phyloP scores from a whole-genome alignment of 2,888 invertebrate genomes.

The Andrena bicolor region DNA sequence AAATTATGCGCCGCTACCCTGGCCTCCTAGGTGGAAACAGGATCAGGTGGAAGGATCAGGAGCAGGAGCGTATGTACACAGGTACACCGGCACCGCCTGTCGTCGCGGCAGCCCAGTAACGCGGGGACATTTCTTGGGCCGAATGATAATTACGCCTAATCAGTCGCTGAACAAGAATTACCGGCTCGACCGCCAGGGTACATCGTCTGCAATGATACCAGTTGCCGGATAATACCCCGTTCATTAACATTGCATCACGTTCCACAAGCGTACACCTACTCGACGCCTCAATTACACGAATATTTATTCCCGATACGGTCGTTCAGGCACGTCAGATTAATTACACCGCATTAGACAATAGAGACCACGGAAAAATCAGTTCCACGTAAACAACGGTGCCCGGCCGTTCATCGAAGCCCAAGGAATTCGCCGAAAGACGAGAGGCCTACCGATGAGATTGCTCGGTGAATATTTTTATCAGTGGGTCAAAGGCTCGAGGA shows the following conservation, averaged over 20 bases:
- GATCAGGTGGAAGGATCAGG: background rate
- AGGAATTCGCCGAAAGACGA: background rate
- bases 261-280: conserved; percentile 52
- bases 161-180: conserved; percentile 66
- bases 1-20: background rate
- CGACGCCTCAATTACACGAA: conserved; percentile 63
- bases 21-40: background rate
- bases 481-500: conserved; percentile 47
- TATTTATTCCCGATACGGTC: conserved; percentile 57
- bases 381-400: conserved; percentile 20
- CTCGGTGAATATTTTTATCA: conserved; percentile 35
- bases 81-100: background rate
- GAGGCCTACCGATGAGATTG: no score
- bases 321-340: conserved; percentile 55
- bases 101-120: conserved; percentile 52
- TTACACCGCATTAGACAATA: conserved; percentile 32
- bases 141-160: conserved; percentile 70
- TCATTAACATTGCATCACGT: conserved; percentile 73
- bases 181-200: conserved; percentile 41
- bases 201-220: conserved; percentile 66
- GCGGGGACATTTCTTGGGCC: conserved; percentile 66
- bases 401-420: background rate
- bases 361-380: conserved; percentile 8
- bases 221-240: conserved; percentile 65
- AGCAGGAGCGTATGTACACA: background rate